Evolutionary conservation across 2,113 vertebrate species (phyloP), one percentile per base, ranked within the genome.

Genomic region (Callipepla squamata): DNA sequence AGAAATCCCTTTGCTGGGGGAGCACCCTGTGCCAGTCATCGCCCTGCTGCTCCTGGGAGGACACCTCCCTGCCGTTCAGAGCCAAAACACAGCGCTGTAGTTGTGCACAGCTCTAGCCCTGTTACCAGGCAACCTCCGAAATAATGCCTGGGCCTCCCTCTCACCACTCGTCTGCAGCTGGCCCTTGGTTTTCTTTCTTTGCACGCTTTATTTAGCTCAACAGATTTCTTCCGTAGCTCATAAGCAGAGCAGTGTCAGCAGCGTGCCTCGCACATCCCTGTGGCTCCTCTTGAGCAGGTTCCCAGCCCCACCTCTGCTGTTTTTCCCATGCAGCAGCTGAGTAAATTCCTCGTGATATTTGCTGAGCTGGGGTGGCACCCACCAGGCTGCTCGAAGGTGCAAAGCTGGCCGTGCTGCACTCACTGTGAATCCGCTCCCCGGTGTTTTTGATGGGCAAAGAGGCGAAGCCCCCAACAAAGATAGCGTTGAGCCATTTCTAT

Each of bases 121-220:
- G 90, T 97, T 97, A 91, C 94, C 97, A 97, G 97, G 96, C 90
- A 95, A 96, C 95, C 22, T 25, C 92, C 57, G 67, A 90, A 96
- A 86, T 94, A 92, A 94, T 13, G 65, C 68, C 69, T 77, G 86
- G 90, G 32, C 58, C 81, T 59, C 1, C 1, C 65, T 67, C 89
- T 94, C 58, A 72, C 79, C 93, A 87, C 85, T 75, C 86, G 72
- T 55, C 61, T 89, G 22, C 77, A 94, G 40, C 67, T 30, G 57
- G 72, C 20, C 84, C 38, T 44, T 40, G 7, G 51, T 65, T 63
- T 88, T 94, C 72, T 79, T 92, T 94, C 86, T 79, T 47, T 91
- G 23, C 67, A 57, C 32, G 22, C 90, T 93, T 85, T 55, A 66
- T 80, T 28, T 13, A 62, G 36, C 32, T 40, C 12, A 77, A 22